These are phyloP conservation scores for Semnornis frantzii DNA, from an alignment of 2,113 vertebrate species.

Conservation along the genomic window DNA sequence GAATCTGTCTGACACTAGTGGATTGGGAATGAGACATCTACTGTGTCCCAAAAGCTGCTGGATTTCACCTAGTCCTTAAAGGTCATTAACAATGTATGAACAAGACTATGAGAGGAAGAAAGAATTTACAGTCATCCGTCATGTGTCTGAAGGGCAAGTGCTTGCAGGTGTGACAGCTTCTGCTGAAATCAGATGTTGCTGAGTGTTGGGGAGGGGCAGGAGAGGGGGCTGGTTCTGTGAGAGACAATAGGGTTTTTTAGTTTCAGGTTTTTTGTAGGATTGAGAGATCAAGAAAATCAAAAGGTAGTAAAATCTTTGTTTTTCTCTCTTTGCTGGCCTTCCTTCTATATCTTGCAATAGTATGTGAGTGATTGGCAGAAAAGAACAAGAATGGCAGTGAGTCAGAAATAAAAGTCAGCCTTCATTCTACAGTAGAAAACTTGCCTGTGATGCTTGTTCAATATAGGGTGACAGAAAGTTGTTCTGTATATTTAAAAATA, in stretches of 20 bases:
- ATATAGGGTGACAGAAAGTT: not conserved
- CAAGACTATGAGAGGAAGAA: not conserved
- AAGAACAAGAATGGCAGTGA: not conserved
- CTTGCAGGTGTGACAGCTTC: not conserved
- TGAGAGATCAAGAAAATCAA: not conserved
- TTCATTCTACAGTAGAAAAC: not conserved
- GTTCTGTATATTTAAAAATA: not conserved
- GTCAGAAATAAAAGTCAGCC: not conserved
- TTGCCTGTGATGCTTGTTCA: not conserved
- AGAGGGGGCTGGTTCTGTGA: too few species aligned
- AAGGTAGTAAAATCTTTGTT: not conserved
- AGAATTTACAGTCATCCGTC: not conserved
- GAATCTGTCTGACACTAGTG: not conserved
- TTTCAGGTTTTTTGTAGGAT: not conserved
- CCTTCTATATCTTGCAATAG: not conserved
- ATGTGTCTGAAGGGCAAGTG: not conserved
- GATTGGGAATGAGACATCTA: not conserved
- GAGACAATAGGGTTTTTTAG: too few species aligned
- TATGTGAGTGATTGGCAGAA: not conserved
- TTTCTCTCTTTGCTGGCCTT: not conserved
- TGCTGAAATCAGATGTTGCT: not conserved
- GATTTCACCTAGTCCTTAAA: not conserved
- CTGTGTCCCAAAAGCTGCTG: not conserved
- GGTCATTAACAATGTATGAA: not conserved
- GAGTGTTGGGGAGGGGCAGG: not conserved